These are phyloP conservation scores for Eremophila alpestris DNA, from an alignment of 2,797 vertebrate genomes.

Conservation along the genomic window DNA sequence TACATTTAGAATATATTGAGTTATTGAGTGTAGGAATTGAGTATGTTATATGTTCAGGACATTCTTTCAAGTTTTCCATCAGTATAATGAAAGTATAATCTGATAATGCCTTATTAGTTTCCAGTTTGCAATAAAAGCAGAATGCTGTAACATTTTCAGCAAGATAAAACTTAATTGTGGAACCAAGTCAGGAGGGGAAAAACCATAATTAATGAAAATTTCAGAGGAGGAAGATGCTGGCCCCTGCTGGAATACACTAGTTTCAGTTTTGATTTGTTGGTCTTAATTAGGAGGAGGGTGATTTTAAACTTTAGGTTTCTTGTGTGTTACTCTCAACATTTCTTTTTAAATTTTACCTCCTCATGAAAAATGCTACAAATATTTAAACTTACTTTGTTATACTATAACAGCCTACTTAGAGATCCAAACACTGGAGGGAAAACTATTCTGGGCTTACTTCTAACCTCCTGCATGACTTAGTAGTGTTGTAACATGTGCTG, in stretches of 20 bases:
- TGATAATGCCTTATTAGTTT: neutral
- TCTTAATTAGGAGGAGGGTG: neutral
- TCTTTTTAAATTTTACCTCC: rapidly evolving
- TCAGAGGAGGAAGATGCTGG: neutral
- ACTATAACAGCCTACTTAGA: neutral
- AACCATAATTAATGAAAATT: neutral
- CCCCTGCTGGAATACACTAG: neutral
- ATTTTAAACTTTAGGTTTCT: neutral
- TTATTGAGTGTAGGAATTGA: neutral
- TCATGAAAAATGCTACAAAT: neutral
- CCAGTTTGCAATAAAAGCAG: neutral
- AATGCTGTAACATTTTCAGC: neutral
- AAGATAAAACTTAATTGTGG: neutral
- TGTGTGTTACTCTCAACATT: neutral
- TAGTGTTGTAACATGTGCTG: neutral
- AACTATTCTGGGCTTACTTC: neutral
- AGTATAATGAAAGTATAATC: neutral
- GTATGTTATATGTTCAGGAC: neutral
- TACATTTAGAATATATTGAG: neutral
- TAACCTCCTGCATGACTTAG: neutral
- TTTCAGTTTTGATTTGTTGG: neutral
- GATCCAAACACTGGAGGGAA: neutral
- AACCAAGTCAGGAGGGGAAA: neutral
- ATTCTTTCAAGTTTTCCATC: neutral
- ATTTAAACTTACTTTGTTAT: neutral